phyloP scores from a whole-genome alignment of 2,113 vertebrate species.

The Rhinolophus ferrumequinum region DNA sequence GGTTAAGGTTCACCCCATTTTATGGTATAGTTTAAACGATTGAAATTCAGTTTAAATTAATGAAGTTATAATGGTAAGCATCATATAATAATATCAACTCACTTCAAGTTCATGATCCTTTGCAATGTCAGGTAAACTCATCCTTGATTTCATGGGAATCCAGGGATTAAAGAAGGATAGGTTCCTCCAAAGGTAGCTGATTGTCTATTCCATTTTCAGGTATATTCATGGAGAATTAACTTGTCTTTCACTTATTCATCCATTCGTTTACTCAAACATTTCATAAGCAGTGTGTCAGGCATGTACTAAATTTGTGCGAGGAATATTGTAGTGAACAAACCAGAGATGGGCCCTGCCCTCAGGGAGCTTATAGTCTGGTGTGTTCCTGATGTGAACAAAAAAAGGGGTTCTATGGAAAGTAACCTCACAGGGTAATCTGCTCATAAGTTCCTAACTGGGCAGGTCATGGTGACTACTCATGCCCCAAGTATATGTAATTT shows the following conservation, averaged over 20 bases:
- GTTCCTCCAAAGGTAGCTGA: not conserved
- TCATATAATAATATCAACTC: not conserved
- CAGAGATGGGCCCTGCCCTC: not conserved
- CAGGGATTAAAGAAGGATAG: not conserved
- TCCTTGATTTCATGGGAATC: not conserved
- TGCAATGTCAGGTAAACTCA: not conserved
- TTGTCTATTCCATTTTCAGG: not conserved
- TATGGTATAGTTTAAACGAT: not conserved
- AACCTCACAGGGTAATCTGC: not conserved
- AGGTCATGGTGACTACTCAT: not conserved
- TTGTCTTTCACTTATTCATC: not conserved
- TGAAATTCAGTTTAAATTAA: conserved; percentile 1
- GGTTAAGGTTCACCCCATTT: not conserved
- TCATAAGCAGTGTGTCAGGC: not conserved
- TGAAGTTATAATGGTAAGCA: not conserved
- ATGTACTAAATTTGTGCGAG: not conserved
- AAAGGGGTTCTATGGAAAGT: not conserved
- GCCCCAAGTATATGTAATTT: not conserved
- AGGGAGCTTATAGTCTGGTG: not conserved
- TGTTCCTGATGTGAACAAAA: not conserved
- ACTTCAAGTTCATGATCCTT: not conserved
- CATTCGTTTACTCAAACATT: not conserved
- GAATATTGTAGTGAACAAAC: not conserved
- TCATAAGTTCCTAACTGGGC: not conserved
- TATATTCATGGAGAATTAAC: not conserved